Evolutionary conservation across 2,888 invertebrate genomes (phyloP), one percentile per base, ranked within the genome.

Genomic region (Strigamia transsilvanica): DNA sequence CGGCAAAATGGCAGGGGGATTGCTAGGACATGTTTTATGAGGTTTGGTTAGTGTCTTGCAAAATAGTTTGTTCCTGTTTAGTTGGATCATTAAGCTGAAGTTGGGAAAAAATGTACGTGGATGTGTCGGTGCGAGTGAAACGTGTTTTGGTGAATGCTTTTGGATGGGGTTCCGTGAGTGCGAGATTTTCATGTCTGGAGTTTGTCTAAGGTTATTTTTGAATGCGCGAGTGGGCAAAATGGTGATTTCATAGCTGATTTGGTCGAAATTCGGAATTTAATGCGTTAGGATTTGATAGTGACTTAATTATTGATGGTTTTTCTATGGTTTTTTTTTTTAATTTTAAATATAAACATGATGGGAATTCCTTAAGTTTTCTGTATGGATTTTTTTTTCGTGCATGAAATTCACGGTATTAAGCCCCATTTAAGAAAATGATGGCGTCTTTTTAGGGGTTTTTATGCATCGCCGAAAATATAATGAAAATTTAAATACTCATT

Each of bases 51-150:
- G 73, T 73, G 27, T 73, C 32, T 27, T 73, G 73, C 10, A 7
- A 7, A 27, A 27, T 32, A 32, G 73, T 73, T 73, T 73, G 73
- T 23, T 73, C 73, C 73, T 73, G 73, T 73, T 73, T 73, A 73
- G 73, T 73, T 27, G 73, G 18, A 56, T 56, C 56, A 56, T 56
- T 56, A 56, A 56, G 9, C 1, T 3, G 46, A n/a, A 1, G 46
- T 13, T 46, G 46, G 46, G 46, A n/a, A 38, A 34, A 38, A 38
- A 4, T 38, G 38, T 38, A 6, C 10, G 10, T 15, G 46, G n/a
- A 46, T n/a, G n/a, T 46, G 46, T 9, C 46, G 46, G 46, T 46
- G 46, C n/a, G 38, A 46, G 13, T 46, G 61, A 23, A 66, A 66
- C 61, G 21, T 66, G 61, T 66, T 66, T 66, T 23, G 61, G 38